Percentiles rank a stretch among this genome's conserved stretches.
phyloP scores from a whole-genome alignment of 2,797 vertebrate species.

The Typhlichthys eigenmanni region DNA sequence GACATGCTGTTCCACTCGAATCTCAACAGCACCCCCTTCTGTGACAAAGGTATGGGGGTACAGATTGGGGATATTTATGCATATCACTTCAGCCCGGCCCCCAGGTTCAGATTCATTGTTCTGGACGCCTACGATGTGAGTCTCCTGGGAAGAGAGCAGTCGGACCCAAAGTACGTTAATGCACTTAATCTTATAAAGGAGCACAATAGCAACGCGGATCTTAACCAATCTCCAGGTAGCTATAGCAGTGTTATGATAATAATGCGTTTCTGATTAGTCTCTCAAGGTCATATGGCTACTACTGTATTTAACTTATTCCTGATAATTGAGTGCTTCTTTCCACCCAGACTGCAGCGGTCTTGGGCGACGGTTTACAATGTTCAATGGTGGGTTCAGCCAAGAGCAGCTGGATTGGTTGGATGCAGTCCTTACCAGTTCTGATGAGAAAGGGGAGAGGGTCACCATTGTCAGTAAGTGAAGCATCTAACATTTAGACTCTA shows the following conservation, averaged over 20 bases:
- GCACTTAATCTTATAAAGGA: constrained; percentile 76
- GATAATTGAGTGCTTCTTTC: not conserved
- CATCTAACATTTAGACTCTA: not conserved
- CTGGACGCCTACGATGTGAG: constrained; percentile 89
- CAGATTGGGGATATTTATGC: constrained; percentile 69
- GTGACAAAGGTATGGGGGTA: constrained; percentile 1
- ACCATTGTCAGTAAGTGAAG: constrained; percentile 84
- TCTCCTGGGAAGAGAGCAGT: constrained; percentile 80
- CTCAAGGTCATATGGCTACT: not conserved
- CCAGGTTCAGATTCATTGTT: constrained; percentile 83
- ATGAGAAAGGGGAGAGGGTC: constrained; percentile 85
- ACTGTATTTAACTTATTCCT: not conserved
- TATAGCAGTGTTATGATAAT: not conserved
- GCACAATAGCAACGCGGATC: constrained; percentile 84
- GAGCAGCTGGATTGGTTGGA: constrained; percentile 88
- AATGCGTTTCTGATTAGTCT: not conserved
- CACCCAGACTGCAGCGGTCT: constrained; percentile 46
- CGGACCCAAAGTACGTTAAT: constrained; percentile 68
- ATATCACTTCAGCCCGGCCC: constrained; percentile 84
- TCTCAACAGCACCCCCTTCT: constrained; percentile 75
- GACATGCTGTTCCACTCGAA: constrained; percentile 67
- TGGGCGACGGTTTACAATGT: constrained; percentile 83
- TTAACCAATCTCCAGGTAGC: constrained; percentile 85
- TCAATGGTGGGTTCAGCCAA: constrained; percentile 91
- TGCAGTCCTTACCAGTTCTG: constrained; percentile 80